Conservation (phyloP, 2,888 invertebrate genomes). For the Muscina levida region DNA sequence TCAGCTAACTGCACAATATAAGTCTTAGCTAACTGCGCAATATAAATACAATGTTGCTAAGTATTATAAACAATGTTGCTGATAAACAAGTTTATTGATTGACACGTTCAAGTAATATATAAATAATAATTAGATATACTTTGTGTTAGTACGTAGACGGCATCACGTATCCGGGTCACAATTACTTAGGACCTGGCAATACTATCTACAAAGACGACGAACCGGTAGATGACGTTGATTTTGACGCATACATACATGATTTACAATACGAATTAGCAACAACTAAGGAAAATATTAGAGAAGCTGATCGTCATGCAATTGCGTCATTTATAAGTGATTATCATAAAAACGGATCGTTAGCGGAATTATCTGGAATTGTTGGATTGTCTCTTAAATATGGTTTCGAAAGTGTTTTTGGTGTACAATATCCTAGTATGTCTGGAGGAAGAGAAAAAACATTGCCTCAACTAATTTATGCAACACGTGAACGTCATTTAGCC, state of each 20-base stretch:
- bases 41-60: too few relatives aligned
- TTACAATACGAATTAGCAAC: conserved; percentile 49
- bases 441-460: conserved; percentile 29
- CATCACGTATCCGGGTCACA: conserved; percentile 25
- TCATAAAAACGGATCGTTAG: conserved; percentile 20
- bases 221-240: conserved; percentile 46
- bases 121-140: too few relatives aligned
- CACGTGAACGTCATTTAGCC: conserved; percentile 33
- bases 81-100: too few relatives aligned
- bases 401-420: conserved; percentile 46
- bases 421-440: conserved; percentile 19
- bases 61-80: too few relatives aligned
- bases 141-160: too few relatives aligned
- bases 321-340: conserved; percentile 36
- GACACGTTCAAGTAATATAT: too few relatives aligned
- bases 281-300: conserved; percentile 33
- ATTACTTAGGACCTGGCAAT: conserved; percentile 50
- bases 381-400: conserved; percentile 35
- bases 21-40: too few relatives aligned
- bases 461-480: conserved; percentile 27
- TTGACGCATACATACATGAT: conserved; percentile 47
- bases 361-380: conserved; percentile 28
- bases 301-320: conserved; percentile 43
- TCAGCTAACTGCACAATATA: too few relatives aligned
- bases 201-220: conserved; percentile 46